Conservation (phyloP, 2,888 invertebrate species). For the Dicyrtomina minuta region DNA sequence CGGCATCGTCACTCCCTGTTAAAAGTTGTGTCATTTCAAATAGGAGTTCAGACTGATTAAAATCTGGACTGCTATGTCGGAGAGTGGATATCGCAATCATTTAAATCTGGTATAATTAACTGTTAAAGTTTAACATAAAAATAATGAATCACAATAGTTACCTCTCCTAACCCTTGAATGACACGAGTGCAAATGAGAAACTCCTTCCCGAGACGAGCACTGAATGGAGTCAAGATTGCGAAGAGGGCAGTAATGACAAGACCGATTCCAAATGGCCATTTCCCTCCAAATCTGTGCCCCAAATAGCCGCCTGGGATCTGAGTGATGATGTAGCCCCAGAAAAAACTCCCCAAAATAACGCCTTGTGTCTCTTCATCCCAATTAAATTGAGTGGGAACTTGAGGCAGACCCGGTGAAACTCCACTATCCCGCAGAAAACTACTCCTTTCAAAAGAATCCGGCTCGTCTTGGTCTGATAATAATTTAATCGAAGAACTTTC, state of each 20-base stretch:
- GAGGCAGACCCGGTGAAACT: too few species aligned
- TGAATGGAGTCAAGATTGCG: constrained; percentile 44
- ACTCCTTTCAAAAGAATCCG: too few species aligned
- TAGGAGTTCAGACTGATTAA: too few species aligned
- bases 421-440: too few species aligned
- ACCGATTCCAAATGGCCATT: constrained; percentile 38
- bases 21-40: too few species aligned
- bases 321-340: constrained; percentile 49
- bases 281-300: constrained; percentile 39
- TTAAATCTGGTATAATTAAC: too few species aligned
- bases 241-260: constrained; percentile 46
- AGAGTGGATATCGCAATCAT: too few species aligned
- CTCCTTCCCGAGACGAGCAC: constrained; percentile 37
- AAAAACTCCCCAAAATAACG: constrained; percentile 47
- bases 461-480: neutral
- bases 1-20: constrained; percentile 34
- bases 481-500: neutral
- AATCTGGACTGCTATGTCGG: too few species aligned
- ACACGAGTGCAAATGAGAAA: constrained; percentile 42
- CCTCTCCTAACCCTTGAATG: constrained; percentile 48
- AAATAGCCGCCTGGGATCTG: constrained; percentile 48
- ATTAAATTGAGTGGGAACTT: too few species aligned
- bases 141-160: too few species aligned
- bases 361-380: constrained; percentile 42
- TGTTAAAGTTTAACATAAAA: too few species aligned